Percentiles rank a stretch among this genome's conserved stretches.
phyloP scores from a whole-genome alignment of 2,888 invertebrate genomes.

The Eristalis arbustorum region DNA sequence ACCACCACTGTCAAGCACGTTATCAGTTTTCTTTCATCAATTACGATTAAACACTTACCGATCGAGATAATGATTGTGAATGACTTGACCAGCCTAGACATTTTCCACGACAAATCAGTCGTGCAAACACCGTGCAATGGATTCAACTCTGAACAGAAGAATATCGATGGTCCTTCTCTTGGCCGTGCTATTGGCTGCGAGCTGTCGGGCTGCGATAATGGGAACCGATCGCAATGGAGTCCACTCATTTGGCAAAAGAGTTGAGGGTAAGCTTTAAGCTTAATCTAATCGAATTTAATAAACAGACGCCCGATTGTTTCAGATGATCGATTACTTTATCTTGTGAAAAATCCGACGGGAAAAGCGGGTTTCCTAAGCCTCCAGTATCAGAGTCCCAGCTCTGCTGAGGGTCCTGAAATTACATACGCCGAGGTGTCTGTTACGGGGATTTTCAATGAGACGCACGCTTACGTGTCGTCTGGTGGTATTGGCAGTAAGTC shows the following conservation, averaged over 20 bases:
- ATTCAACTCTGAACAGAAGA: background rate
- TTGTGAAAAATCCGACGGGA: conserved; percentile 16
- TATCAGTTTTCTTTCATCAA: conserved; percentile 5
- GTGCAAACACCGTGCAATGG: background rate
- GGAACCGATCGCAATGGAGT: background rate
- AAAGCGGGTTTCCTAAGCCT: conserved; percentile 19
- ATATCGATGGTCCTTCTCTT: background rate
- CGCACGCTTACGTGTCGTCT: conserved; percentile 28
- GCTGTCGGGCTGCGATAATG: background rate
- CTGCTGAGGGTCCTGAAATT: conserved; percentile 8
- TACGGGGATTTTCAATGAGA: conserved; percentile 29
- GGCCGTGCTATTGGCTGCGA: background rate
- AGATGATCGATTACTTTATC: conserved; percentile 42
- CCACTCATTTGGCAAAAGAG: conserved; percentile 26
- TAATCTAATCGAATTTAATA: background rate
- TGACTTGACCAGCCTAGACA: background rate
- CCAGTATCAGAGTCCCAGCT: background rate
- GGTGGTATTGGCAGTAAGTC: conserved; percentile 36
- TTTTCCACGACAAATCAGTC: background rate
- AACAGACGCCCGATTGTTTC: background rate
- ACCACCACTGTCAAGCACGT: background rate
- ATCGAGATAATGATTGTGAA: conserved; percentile 14
- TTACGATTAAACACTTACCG: background rate
- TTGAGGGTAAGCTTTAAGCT: background rate
- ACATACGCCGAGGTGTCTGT: conserved; percentile 28